phyloP scores from a whole-genome alignment of 1,140 invertebrate genomes.

The Nebria ingens region DNA sequence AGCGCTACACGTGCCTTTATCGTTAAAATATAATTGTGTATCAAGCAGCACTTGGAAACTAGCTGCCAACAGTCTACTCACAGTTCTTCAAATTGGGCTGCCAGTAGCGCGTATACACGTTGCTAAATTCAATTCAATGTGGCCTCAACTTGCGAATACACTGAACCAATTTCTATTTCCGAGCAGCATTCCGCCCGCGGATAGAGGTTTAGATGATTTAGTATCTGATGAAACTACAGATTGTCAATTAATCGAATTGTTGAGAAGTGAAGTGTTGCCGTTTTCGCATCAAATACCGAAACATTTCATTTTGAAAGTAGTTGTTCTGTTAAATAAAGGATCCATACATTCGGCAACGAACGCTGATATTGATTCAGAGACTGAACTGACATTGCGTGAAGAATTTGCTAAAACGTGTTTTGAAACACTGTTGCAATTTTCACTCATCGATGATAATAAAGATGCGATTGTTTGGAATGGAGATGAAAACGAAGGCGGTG shows the following conservation, averaged over 20 bases:
- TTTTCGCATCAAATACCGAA: slow-evolving; percentile 68
- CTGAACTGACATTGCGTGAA: slow-evolving; percentile 74
- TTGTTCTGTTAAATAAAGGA: slow-evolving; percentile 84
- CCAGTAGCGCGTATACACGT: slow-evolving; percentile 74
- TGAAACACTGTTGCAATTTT: slow-evolving; percentile 91
- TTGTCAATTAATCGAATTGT: slow-evolving; percentile 76
- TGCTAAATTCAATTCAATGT: slow-evolving; percentile 43
- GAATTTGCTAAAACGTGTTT: slow-evolving; percentile 95
- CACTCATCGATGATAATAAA: slow-evolving; percentile 56
- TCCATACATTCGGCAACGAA: slow-evolving; percentile 85
- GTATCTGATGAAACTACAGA: slow-evolving; percentile 76
- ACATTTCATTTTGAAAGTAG: slow-evolving; percentile 77
- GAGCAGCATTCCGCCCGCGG: slow-evolving; percentile 46
- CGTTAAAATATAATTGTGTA: slow-evolving; percentile 74
- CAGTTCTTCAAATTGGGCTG: slow-evolving; percentile 71
- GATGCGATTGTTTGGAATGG: slow-evolving; percentile 32
- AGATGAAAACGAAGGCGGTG: slow-evolving; percentile 40
- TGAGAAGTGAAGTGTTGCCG: slow-evolving; percentile 77
- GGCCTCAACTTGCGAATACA: slow-evolving; percentile 74
- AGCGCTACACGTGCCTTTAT: slow-evolving; percentile 62
- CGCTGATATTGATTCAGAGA: slow-evolving; percentile 59
- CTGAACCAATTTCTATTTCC: slow-evolving; percentile 89
- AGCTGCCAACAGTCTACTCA: slow-evolving; percentile 66
- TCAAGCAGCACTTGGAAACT: slow-evolving; percentile 79
- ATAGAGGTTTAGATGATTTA: slow-evolving; percentile 68